phyloP scores from a whole-genome alignment of 2,888 invertebrate species.

The Oxystoma pomonae region DNA sequence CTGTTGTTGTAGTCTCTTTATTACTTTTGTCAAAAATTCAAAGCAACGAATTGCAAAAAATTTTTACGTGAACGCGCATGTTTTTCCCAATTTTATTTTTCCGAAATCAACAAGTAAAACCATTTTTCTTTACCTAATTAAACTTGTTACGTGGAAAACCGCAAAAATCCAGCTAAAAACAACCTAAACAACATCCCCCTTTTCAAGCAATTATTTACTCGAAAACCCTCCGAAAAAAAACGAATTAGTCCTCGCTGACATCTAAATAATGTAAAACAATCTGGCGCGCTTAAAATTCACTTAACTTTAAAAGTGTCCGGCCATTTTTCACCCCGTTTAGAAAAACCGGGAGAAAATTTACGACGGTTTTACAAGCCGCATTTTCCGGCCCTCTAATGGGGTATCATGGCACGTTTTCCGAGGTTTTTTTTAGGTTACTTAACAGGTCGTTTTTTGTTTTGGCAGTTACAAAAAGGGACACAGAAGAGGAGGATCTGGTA shows the following conservation, averaged over 20 bases:
- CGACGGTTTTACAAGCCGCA: slow-evolving; percentile 22
- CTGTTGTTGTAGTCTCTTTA: no score
- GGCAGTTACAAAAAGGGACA: slow-evolving; percentile 4
- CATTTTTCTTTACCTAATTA: no score
- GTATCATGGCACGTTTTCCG: slow-evolving; percentile 17
- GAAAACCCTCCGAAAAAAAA: not conserved
- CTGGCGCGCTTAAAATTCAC: slow-evolving; percentile 46
- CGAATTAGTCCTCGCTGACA: slow-evolving; percentile 24
- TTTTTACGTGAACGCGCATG: no score
- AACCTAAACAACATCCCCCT: not conserved
- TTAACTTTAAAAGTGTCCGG: slow-evolving; percentile 43
- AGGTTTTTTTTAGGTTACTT: not conserved
- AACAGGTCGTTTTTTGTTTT: slow-evolving; percentile 11
- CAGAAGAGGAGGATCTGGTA: no score
- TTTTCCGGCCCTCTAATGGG: slow-evolving; percentile 24
- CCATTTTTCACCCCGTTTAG: slow-evolving; percentile 40
- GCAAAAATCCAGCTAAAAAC: not conserved
- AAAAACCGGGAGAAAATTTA: slow-evolving; percentile 30
- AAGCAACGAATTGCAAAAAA: no score
- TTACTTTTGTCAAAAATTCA: no score
- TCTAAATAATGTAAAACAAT: slow-evolving; percentile 41
- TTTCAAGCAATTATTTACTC: not conserved
- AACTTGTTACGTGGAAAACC: not conserved
- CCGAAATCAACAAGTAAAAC: no score
- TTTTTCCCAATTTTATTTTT: no score